A percentile compares a stretch with the other conserved stretches of the same genome.
These are phyloP conservation scores for Cottoperca gobio DNA, from an alignment of 2,797 vertebrate genomes.

Conservation along the genomic window DNA sequence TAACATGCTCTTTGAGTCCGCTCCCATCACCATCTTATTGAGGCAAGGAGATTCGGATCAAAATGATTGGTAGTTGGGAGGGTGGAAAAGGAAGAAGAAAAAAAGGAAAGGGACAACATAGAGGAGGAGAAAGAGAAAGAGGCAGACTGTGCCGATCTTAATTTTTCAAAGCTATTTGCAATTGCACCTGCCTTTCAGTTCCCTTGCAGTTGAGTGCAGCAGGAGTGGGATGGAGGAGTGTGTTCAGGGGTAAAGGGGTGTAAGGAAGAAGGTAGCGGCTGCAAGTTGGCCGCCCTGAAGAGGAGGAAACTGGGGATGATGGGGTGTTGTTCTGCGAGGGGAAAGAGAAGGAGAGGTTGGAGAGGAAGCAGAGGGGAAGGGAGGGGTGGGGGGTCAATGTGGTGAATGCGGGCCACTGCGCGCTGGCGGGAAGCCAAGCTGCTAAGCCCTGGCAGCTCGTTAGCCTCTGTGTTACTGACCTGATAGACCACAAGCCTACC, in stretches of 20 bases:
- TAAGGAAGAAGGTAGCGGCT: conserved; percentile 1
- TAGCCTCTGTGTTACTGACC: conserved; percentile 87
- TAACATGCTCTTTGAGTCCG: conserved; percentile 77
- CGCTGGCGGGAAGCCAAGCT: conserved; percentile 83
- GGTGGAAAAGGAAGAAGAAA: background rate
- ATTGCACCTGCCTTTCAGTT: conserved; percentile 44
- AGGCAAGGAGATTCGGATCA: conserved; percentile 57
- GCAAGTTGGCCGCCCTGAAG: background rate
- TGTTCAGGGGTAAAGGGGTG: background rate
- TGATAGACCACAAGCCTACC: conserved; percentile 82
- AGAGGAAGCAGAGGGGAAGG: conserved; percentile 20
- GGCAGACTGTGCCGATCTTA: background rate
- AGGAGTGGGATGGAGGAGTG: background rate
- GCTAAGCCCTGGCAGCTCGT: conserved; percentile 87
- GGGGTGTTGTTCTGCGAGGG: conserved; percentile 29
- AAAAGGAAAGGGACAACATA: background rate
- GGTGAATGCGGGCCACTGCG: conserved; percentile 80
- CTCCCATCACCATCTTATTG: conserved; percentile 63
- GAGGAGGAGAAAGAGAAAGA: conserved; percentile 14
- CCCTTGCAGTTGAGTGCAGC: background rate
- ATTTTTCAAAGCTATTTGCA: conserved; percentile 33
- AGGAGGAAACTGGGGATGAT: conserved; percentile 29
- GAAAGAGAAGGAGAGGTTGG: background rate
- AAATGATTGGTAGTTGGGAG: conserved; percentile 54
- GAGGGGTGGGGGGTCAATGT: background rate